Conservation (phyloP, 2,888 invertebrate genomes). For the Odontothrips loti region DNA sequence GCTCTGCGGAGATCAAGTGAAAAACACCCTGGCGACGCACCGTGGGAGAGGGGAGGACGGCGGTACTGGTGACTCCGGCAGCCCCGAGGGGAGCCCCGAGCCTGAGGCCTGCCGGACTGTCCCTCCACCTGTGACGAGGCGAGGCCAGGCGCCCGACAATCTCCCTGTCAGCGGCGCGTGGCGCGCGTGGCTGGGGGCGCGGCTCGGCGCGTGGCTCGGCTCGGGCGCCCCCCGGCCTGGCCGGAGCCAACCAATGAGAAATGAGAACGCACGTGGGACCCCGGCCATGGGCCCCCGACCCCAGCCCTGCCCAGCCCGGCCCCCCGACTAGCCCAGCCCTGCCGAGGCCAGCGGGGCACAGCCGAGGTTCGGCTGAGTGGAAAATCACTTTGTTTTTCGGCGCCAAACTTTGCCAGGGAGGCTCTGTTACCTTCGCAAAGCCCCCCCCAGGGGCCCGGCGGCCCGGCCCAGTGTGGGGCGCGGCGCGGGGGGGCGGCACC, state of each 20-base stretch:
- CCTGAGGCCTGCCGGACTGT: too few species aligned
- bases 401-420: conserved; percentile 9
- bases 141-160: background rate
- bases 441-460: background rate
- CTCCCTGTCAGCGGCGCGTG: background rate
- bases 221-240: background rate
- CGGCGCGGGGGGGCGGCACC: background rate
- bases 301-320: background rate
- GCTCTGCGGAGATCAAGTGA: too few species aligned
- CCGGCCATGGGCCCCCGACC: too few species aligned
- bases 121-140: too few species aligned
- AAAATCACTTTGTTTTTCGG: conserved; percentile 26
- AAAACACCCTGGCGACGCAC: too few species aligned
- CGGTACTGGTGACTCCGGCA: too few species aligned
- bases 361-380: conserved; percentile 16
- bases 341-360: background rate
- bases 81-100: too few species aligned
- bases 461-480: background rate
- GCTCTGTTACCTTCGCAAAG: background rate
- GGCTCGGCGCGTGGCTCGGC: background rate
- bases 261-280: background rate
- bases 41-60: too few species aligned
- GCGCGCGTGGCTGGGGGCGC: background rate
- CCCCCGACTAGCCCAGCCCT: background rate
- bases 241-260: background rate